Base-by-base conservation (phyloP, 2,113 vertebrate species). In the Shinisaurus crocodilurus region DNA sequence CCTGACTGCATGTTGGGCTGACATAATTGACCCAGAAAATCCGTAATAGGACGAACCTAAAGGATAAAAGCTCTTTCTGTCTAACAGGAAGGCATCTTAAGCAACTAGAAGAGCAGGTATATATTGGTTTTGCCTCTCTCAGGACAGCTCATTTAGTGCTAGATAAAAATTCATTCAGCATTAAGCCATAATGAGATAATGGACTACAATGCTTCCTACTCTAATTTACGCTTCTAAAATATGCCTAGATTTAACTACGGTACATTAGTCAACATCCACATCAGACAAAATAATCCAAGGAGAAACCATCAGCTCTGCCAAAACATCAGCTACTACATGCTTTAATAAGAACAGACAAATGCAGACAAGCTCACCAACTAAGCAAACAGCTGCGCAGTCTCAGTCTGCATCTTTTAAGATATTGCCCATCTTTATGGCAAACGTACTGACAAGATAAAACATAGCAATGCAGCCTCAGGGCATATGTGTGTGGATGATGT, bases 401-500 rank as follows among this genome's bases (percentile, higher is more conserved):
- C 95, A 96, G 91, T 92, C 95, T 92, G 77, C 76, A 13, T 69
- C 69, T 83, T 88, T 81, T 74, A 85, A 88, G 91, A 40, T 80
- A 85, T 3, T 6, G 74, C n/a, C 85, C 92, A 87, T 50, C 92
- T 91, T 79, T 15, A 72, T 89, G 88, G 87, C 34, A 34, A 0
- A 27, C 10, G 67, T 90, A 85, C 90, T 94, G 92, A 92, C 90
- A 92, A 95, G 91, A 95, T 95, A 92, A 94, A 94, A 82, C 87
- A 91, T 84, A 45, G 92, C 90, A 93, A 92, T 82, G 54, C 40
- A 91, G 93, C 57, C 84, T 91, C 82, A 89, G 89, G 87, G 87
- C 91, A 89, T 89, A 60, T 92, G 88, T 5, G 45, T 85, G 92
- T 92, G 75, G 29, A 86, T 69, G 34, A 43, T 25, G 4, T 25